Conservation (phyloP, 2,113 vertebrate species). For the Apeltes quadracus region DNA sequence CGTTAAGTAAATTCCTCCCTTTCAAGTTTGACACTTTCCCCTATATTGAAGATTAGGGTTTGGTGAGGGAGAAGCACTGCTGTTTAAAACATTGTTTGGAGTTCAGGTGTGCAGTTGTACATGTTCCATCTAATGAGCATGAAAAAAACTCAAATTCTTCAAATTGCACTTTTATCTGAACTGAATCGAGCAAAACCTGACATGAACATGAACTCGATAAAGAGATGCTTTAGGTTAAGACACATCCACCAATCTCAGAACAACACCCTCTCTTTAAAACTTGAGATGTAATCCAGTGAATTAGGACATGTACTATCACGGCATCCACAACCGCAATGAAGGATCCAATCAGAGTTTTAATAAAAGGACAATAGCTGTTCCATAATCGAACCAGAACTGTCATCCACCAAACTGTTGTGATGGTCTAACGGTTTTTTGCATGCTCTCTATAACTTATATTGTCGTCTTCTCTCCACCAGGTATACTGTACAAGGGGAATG, state of each 20-base stretch:
- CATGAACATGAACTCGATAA: not conserved
- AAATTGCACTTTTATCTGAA: not conserved
- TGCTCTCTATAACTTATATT: not conserved
- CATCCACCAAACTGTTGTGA: not conserved
- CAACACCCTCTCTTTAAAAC: conserved; percentile 2
- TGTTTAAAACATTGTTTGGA: not conserved
- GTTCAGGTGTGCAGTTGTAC: too few species aligned
- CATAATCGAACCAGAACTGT: not conserved
- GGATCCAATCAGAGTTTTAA: not conserved
- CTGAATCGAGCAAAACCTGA: not conserved
- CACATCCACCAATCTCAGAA: not conserved
- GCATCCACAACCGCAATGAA: not conserved
- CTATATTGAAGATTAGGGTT: not conserved
- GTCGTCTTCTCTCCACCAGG: conserved; percentile 74
- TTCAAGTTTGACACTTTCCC: not conserved
- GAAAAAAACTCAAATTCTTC: not conserved
- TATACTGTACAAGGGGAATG: conserved; percentile 96
- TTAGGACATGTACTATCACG: not conserved
- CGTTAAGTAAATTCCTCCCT: not conserved
- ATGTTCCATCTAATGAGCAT: not conserved
- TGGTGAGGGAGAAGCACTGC: not conserved
- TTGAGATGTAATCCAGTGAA: not conserved
- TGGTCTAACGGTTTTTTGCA: too few species aligned
- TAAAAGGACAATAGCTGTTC: not conserved
- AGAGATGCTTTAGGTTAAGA: not conserved